Conservation (phyloP, 2,797 vertebrate species). For the Eleutherodactylus coqui region DNA sequence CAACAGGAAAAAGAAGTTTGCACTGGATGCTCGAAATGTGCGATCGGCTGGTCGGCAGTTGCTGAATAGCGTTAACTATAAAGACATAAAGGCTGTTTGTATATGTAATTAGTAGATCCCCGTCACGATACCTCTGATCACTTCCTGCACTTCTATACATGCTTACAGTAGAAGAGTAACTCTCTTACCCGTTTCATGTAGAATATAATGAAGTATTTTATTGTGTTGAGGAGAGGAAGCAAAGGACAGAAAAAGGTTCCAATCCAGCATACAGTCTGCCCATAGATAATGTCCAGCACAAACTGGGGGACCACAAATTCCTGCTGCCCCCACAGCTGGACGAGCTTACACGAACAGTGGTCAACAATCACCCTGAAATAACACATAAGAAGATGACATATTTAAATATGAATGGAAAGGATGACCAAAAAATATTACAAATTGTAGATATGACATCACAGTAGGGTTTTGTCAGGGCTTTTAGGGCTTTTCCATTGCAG, state of each 20-base stretch:
- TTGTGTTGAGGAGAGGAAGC: conserved; percentile 84
- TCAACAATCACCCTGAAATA: conserved; percentile 81
- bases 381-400: neutral
- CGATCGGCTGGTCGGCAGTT: conserved; percentile 84
- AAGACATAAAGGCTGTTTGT: neutral
- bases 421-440: neutral
- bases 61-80: conserved; percentile 81
- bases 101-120: neutral
- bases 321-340: conserved; percentile 78
- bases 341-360: conserved; percentile 76
- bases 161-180: neutral
- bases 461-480: no score
- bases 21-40: conserved; percentile 86
- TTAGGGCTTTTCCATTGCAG: no score
- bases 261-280: conserved; percentile 88
- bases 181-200: conserved; percentile 84
- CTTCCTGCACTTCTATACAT: neutral
- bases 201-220: conserved; percentile 86
- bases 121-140: neutral
- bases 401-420: neutral
- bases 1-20: conserved; percentile 83
- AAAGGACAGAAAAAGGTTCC: conserved; percentile 89
- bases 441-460: no score
- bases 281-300: conserved; percentile 85
- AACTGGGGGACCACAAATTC: conserved; percentile 85